Percentiles rank a stretch among this genome's conserved stretches.
Conservation (phyloP, 2,797 vertebrate species). For the Eupleurogrammus muticus region DNA sequence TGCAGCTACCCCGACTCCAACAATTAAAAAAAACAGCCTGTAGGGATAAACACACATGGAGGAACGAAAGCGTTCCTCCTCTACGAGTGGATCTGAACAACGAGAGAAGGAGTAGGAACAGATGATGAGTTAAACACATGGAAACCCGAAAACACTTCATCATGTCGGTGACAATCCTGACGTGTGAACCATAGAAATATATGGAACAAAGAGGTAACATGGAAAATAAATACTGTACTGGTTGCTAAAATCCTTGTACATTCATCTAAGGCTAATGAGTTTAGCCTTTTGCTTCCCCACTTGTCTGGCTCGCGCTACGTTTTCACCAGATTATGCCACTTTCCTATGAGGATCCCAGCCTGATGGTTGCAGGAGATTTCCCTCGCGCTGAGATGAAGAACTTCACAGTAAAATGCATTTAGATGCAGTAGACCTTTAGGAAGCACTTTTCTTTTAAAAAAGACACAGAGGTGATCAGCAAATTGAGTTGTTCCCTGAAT, state of each 20-base stretch:
- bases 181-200: slow-evolving; percentile 38
- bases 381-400: slow-evolving; percentile 63
- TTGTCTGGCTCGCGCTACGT: slow-evolving; percentile 53
- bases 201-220: slow-evolving; percentile 47
- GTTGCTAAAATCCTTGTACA: slow-evolving; percentile 61
- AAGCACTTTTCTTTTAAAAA: slow-evolving; percentile 78
- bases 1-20: slow-evolving; percentile 36
- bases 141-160: slow-evolving; percentile 48
- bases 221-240: slow-evolving; percentile 58
- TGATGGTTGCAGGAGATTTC: slow-evolving; percentile 29
- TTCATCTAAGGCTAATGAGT: slow-evolving; percentile 57
- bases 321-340: slow-evolving; percentile 38
- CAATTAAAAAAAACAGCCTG: slow-evolving; percentile 47
- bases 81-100: slow-evolving; percentile 34
- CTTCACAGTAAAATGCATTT: slow-evolving; percentile 68
- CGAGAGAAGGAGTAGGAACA: slow-evolving; percentile 37
- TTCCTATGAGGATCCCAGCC: slow-evolving; percentile 27
- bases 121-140: slow-evolving; percentile 55
- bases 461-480: slow-evolving; percentile 77
- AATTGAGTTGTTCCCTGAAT: slow-evolving; percentile 62
- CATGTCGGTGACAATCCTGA: slow-evolving; percentile 26
- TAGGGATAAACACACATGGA: slow-evolving; percentile 31
- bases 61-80: slow-evolving; percentile 41
- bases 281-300: slow-evolving; percentile 41
- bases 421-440: slow-evolving; percentile 50